Evolutionary conservation across 2,888 invertebrate genomes (phyloP).

Genomic region (Asteroscopus sphinx): DNA sequence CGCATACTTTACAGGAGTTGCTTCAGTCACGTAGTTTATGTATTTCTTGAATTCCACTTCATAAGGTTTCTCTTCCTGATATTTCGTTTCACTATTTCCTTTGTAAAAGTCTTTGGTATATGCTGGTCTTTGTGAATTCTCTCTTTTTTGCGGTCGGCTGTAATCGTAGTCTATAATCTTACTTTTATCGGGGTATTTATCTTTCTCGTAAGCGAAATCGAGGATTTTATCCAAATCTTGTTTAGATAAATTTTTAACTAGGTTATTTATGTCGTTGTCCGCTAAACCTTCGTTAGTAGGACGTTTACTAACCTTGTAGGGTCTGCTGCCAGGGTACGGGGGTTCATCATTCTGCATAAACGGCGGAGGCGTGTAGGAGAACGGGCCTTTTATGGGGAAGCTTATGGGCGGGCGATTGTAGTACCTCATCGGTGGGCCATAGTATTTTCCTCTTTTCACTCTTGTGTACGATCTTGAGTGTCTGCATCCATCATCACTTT

Average conservation of each 20-base stretch:
- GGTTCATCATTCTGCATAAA: slow-evolving; percentile 63
- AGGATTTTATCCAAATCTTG: slow-evolving; percentile 81
- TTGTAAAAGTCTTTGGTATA: slow-evolving; percentile 41
- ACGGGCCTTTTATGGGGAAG: slow-evolving; percentile 66
- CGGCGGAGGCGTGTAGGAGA: slow-evolving; percentile 80
- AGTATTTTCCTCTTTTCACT: slow-evolving; percentile 79
- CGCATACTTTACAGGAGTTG: slow-evolving; percentile 22
- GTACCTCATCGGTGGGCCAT: slow-evolving; percentile 70
- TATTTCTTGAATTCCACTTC: slow-evolving; percentile 44
- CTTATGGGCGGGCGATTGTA: slow-evolving; percentile 73
- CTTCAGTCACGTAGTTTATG: slow-evolving; percentile 49
- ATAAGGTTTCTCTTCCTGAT: slow-evolving; percentile 36
- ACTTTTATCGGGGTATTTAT: slow-evolving; percentile 48
- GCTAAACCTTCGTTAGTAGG: slow-evolving; percentile 73
- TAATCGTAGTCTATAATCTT: slow-evolving; percentile 48
- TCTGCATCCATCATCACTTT: slow-evolving; percentile 58
- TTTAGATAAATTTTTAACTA: slow-evolving; percentile 80
- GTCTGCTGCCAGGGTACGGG: slow-evolving; percentile 59
- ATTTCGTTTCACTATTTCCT: slow-evolving; percentile 32
- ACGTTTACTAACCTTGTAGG: slow-evolving; percentile 77
- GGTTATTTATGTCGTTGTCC: slow-evolving; percentile 78
- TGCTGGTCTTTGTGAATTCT: slow-evolving; percentile 23
- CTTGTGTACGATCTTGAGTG: slow-evolving; percentile 62
- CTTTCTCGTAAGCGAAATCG: slow-evolving; percentile 70
- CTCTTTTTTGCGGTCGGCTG: slow-evolving; percentile 42